Evolutionary conservation across 2,797 vertebrate genomes (phyloP), one percentile per base, ranked within the genome.

Genomic region (Stomatorhinus walkeri): DNA sequence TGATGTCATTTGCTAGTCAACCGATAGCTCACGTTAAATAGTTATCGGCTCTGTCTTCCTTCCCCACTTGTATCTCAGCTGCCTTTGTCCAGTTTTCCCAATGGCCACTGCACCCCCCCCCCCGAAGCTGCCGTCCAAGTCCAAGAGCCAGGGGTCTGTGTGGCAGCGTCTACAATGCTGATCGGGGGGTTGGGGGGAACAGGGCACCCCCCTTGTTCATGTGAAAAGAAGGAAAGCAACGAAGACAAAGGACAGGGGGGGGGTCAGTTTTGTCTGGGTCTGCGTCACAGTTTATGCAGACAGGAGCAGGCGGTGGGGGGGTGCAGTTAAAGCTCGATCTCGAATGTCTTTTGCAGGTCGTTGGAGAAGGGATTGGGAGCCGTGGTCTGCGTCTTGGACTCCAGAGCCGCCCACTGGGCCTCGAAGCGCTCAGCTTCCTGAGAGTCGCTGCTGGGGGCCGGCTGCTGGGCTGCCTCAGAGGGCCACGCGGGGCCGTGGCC

Each of bases 401-500:
- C 97, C 90, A 98, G 93, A 0, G 97, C 97, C 0, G 97, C 97
- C 97, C 97, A 98, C 92, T 98, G 96, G 36, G 96, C 97, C 93
- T 98, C 97, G 10, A 98, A 98, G 85, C 96, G 96, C 89, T 98
- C 97, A 1, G 95, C 95, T 12, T 96, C 96, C 92, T 97, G 95
- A 87, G 94, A 92, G 0, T 93, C 92, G 1, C 48, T 14, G 28
- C 90, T 81, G 4, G 88, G 64, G 32, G 72, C 89, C 22, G 83
- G 88, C 0, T 93, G 92, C 81, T 93, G 94, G 93, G 94, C 48
- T 93, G 91, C 89, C 91, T 96, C 96, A 43, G 95, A 93, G 0
- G 96, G 95, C 96, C 96, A 97, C 10, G 93, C 92, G 1, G 92
- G 91, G 10, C 89, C 90, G 90, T 84, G 92, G 88, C 93, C 86